Conservation (phyloP, 1,140 invertebrate species). For the Brachystomella parvula region DNA sequence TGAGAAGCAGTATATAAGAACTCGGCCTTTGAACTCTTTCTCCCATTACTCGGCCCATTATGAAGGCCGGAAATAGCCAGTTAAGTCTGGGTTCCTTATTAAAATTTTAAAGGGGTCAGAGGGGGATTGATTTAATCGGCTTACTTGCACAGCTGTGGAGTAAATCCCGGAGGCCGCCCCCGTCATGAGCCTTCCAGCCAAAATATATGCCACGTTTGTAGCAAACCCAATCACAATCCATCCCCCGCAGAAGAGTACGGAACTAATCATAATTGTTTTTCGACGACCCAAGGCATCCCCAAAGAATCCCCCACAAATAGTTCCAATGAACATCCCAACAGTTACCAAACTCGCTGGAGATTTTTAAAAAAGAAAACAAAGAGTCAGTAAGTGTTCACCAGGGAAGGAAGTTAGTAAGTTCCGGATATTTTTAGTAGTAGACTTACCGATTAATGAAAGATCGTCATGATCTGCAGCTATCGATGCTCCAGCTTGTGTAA, state of each 20-base stretch:
- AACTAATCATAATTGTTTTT: slow-evolving; percentile 12
- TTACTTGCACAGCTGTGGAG: slow-evolving; percentile 10
- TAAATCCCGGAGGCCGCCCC: slow-evolving; percentile 4
- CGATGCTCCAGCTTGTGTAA: background rate
- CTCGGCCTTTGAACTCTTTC: too few species aligned
- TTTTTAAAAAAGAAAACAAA: background rate
- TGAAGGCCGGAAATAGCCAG: too few species aligned
- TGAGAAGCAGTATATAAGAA: too few species aligned
- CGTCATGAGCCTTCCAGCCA: slow-evolving; percentile 4
- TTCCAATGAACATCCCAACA: slow-evolving; percentile 2
- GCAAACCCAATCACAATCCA: slow-evolving; percentile 13
- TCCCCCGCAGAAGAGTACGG: slow-evolving; percentile 1
- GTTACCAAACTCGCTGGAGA: slow-evolving; percentile 2
- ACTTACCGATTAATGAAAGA: slow-evolving; percentile 13
- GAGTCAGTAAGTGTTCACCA: background rate
- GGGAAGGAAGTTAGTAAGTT: background rate
- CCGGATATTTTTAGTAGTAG: background rate
- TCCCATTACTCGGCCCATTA: too few species aligned
- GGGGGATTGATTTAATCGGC: background rate
- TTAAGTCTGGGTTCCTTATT: too few species aligned
- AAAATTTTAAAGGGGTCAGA: too few species aligned
- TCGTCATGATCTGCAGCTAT: slow-evolving; percentile 14
- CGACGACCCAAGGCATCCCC: background rate
- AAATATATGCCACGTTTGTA: background rate
- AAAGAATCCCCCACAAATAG: background rate